Conservation (phyloP, 1,140 invertebrate species). For the Drosophila melanica region DNA sequence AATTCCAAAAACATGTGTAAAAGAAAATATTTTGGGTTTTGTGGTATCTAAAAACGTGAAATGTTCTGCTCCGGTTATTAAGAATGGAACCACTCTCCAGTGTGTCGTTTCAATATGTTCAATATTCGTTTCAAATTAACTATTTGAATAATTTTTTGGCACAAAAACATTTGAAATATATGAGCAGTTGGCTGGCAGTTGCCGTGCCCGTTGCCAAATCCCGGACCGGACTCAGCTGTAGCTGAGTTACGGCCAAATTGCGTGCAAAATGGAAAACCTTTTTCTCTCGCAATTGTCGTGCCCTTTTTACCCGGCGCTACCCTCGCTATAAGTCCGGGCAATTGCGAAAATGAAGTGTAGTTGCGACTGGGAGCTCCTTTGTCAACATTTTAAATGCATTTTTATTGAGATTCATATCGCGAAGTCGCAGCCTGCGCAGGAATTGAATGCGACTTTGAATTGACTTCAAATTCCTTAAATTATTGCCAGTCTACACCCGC, state of each 20-base stretch:
- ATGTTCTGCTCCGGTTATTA: neutral
- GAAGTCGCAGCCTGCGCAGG: conserved; percentile 58
- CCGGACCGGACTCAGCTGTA: conserved; percentile 60
- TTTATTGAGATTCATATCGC: conserved; percentile 84
- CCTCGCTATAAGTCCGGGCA: conserved; percentile 16
- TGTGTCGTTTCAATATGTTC: conserved; percentile 49
- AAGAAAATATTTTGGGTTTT: no score
- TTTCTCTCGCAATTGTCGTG: conserved; percentile 35
- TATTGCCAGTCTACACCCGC: conserved; percentile 64
- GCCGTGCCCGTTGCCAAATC: neutral
- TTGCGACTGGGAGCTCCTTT: conserved; percentile 56
- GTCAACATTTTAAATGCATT: conserved; percentile 84
- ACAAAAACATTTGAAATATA: conserved; percentile 49
- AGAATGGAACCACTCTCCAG: conserved; percentile 12
- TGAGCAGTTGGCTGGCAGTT: conserved; percentile 38
- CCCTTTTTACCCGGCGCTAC: conserved; percentile 21
- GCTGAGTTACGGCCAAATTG: conserved; percentile 72
- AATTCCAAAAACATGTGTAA: no score
- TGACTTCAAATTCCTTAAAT: conserved; percentile 84
- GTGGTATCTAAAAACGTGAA: no score
- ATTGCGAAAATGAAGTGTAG: conserved; percentile 60
- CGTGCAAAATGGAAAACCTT: conserved; percentile 58
- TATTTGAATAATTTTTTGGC: conserved; percentile 64
- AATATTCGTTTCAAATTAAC: conserved; percentile 73
- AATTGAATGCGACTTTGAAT: conserved; percentile 72